A percentile compares a stretch with the other conserved stretches of the same genome.
These are phyloP conservation scores for Pseudocheirus occidentalis DNA, from an alignment of 2,797 vertebrate genomes.

Conservation along the genomic window DNA sequence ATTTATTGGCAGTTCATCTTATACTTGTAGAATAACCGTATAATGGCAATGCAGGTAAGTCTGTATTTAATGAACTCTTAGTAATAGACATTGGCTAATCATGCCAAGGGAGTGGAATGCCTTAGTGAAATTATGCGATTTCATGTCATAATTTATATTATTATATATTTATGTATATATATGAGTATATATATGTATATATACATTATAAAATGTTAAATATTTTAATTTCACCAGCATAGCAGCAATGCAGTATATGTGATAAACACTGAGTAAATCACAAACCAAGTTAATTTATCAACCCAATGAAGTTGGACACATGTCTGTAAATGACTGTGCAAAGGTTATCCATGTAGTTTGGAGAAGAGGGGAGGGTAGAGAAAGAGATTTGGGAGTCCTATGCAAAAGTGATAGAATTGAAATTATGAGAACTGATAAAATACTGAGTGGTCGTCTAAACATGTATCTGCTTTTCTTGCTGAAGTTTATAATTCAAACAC, in stretches of 20 bases:
- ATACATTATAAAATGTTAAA: neutral
- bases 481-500: slow-evolving; percentile 31
- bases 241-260: neutral
- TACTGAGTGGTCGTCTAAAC: neutral
- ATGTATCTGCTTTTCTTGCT: neutral
- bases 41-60: neutral
- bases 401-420: neutral
- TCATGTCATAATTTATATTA: too few species aligned
- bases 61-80: neutral
- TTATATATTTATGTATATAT: too few species aligned
- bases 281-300: neutral
- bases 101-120: neutral
- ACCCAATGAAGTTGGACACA: neutral
- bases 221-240: neutral
- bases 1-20: neutral
- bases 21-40: neutral
- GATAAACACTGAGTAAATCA: neutral
- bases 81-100: neutral
- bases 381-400: neutral
- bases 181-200: too few species aligned
- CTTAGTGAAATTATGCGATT: neutral
- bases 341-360: neutral
- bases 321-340: neutral
- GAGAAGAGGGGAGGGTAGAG: neutral
- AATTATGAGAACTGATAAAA: neutral